These are phyloP conservation scores for Ichneumoninae sp. DNA, from an alignment of 2,888 invertebrate species.

Conservation along the genomic window DNA sequence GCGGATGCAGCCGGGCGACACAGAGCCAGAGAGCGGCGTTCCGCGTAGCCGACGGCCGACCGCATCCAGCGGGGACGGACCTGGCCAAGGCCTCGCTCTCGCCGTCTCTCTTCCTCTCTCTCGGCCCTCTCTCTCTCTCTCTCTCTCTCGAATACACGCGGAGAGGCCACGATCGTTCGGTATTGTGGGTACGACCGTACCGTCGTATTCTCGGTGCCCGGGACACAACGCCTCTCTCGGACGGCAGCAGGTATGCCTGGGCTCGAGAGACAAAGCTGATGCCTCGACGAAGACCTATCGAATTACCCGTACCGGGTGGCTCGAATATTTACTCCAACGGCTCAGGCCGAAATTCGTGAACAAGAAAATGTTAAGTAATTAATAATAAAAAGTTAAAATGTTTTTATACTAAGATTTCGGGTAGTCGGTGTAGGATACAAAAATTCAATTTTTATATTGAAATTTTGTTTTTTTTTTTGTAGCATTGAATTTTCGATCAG, in stretches of 20 bases:
- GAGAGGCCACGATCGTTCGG: background rate
- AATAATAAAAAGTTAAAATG: too few relatives aligned
- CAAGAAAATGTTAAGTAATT: background rate
- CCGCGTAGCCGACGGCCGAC: slow-evolving; percentile 64
- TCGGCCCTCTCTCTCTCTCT: background rate
- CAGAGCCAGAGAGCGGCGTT: slow-evolving; percentile 60
- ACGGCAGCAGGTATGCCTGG: slow-evolving; percentile 45
- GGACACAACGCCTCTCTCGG: slow-evolving; percentile 14
- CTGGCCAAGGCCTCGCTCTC: slow-evolving; percentile 46
- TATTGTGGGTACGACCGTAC: background rate
- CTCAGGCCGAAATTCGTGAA: background rate
- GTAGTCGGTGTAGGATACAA: background rate
- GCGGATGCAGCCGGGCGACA: slow-evolving; percentile 65
- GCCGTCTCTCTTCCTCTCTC: background rate
- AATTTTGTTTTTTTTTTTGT: background rate
- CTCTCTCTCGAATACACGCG: background rate
- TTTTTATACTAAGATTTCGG: background rate
- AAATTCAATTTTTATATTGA: background rate
- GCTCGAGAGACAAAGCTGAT: slow-evolving; percentile 35
- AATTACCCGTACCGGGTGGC: slow-evolving; percentile 45
- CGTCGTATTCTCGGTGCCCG: slow-evolving; percentile 28
- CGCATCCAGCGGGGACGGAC: slow-evolving; percentile 56
- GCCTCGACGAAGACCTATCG: slow-evolving; percentile 42
- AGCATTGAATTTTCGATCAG: background rate
- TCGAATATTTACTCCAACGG: slow-evolving; percentile 19